Evolutionary conservation across 2,888 invertebrate species (phyloP), one percentile per base, ranked within the genome.

Genomic region (Allophyes oxyacanthae): DNA sequence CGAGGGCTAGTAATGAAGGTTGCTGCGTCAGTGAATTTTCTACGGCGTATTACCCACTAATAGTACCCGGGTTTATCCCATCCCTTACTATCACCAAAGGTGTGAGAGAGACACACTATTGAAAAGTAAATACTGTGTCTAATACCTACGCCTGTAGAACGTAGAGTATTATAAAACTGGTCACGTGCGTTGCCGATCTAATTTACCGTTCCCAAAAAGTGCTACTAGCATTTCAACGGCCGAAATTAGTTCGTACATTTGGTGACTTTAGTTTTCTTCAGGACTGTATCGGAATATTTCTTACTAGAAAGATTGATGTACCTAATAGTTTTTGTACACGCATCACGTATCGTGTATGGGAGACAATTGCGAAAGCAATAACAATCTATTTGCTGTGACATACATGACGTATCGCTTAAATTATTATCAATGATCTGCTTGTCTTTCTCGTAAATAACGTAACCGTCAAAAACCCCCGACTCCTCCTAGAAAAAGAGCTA

Each of bases 161-260:
- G 75, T 67, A 72, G 76, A 79, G 79, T 77, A 86, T 89, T 82
- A 83, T 77, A 77, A 89, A 83, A 64, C 90, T 64, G 80, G 84
- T 89, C 91, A 91, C 91, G 90, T 79, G 78, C 84, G 70, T 63
- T 70, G 72, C 76, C 84, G 84, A 90, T 90, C 88, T 88, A 89
- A 90, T 89, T 89, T 86, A 86, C 84, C 83, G 84, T 83, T 79
- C 83, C 86, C 88, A 81, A 89, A 89, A 90, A 86, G 85, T 83
- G 81, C 85, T 85, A 79, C 79, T 78, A 81, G 82, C 83, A 83
- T 84, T 85, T 83, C 82, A 85, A 86, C 79, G 75, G 79, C 74
- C 77, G 65, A 81, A 87, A 87, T 85, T 88, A 88, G 83, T 87
- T 84, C 65, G 80, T 80, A 78, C 72, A 72, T 78, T 77, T 63